A percentile compares a stretch with the other conserved stretches of the same genome.
phyloP scores from a whole-genome alignment of 2,797 vertebrate species.

The Eospalax fontanierii region DNA sequence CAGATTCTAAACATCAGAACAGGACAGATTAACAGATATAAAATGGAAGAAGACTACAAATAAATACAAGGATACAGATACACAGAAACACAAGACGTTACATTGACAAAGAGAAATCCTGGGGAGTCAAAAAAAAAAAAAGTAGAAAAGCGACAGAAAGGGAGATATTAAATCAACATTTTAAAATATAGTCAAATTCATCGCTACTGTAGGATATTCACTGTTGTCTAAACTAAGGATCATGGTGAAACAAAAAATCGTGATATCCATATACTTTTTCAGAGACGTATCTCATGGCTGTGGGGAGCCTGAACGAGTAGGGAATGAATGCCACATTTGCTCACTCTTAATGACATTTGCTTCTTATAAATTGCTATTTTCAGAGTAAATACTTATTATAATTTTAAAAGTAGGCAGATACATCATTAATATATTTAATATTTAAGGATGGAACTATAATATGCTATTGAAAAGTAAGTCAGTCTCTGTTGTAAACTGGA shows the following conservation, averaged over 20 bases:
- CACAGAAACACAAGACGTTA: neutral
- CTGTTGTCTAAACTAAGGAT: slow-evolving; percentile 23
- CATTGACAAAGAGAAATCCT: slow-evolving; percentile 8
- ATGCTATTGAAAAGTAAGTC: slow-evolving; percentile 56
- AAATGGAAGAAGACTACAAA: neutral
- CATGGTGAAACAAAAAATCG: neutral
- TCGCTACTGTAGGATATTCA: neutral
- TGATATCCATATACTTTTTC: slow-evolving; percentile 28
- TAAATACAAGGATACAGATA: neutral
- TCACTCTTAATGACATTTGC: slow-evolving; percentile 69
- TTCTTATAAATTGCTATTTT: slow-evolving; percentile 67
- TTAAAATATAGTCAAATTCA: neutral
- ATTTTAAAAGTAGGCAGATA: slow-evolving; percentile 72
- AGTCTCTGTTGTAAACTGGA: slow-evolving; percentile 65
- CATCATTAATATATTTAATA: slow-evolving; percentile 76
- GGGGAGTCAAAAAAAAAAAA: slow-evolving; percentile 37
- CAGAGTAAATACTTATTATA: slow-evolving; percentile 70
- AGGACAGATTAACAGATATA: neutral
- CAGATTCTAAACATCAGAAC: neutral
- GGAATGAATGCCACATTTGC: slow-evolving; percentile 62
- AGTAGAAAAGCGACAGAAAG: neutral
- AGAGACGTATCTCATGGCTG: slow-evolving; percentile 30
- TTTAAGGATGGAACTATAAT: slow-evolving; percentile 67
- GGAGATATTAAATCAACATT: slow-evolving; percentile 20
- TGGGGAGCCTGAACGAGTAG: slow-evolving; percentile 41